phyloP scores from a whole-genome alignment of 1,140 invertebrate species.

The Mactra quadrangularis region DNA sequence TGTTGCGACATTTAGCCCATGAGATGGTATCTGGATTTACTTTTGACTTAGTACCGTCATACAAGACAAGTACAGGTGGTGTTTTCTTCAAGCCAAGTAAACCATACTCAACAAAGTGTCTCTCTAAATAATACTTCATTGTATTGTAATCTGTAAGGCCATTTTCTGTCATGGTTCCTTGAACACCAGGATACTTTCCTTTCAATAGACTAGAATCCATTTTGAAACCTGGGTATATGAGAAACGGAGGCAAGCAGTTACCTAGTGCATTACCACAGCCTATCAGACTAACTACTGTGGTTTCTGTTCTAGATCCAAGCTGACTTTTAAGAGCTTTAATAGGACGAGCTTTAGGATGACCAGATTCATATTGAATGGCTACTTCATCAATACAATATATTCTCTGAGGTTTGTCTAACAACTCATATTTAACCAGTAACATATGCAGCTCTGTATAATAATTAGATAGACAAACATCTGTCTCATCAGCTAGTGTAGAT shows the following conservation, averaged over 20 bases:
- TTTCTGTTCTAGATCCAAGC: constrained; percentile 44
- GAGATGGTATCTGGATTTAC: constrained; percentile 54
- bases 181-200: constrained; percentile 56
- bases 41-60: constrained; percentile 56
- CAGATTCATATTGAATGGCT: constrained; percentile 56
- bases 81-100: constrained; percentile 41
- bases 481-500: constrained; percentile 46
- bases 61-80: constrained; percentile 48
- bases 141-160: constrained; percentile 51
- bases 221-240: constrained; percentile 44
- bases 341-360: constrained; percentile 45
- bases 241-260: constrained; percentile 43
- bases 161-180: constrained; percentile 46
- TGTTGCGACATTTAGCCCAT: constrained; percentile 52
- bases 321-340: constrained; percentile 49
- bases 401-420: constrained; percentile 45
- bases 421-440: constrained; percentile 48
- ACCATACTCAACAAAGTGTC: constrained; percentile 48
- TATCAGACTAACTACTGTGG: constrained; percentile 56
- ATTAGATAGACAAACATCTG: constrained; percentile 50
- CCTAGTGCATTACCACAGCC: constrained; percentile 55
- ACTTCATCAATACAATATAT: constrained; percentile 53
- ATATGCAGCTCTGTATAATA: constrained; percentile 48
- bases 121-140: constrained; percentile 53
- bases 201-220: constrained; percentile 37